Percentiles rank a stretch among this genome's conserved stretches.
Conservation (phyloP, 2,797 vertebrate species). For the Euthynnus affinis region DNA sequence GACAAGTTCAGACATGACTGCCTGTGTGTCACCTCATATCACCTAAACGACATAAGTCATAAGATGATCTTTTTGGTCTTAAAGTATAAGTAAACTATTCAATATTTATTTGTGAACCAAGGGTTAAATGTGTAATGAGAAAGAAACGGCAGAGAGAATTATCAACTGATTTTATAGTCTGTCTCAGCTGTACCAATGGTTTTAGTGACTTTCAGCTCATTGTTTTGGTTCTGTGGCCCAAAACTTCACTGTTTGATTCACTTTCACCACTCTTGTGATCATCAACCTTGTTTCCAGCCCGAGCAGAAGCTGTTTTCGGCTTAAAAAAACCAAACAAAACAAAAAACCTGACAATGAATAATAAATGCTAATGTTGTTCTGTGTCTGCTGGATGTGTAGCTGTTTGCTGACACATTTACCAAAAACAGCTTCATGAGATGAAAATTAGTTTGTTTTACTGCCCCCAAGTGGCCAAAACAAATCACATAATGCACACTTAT, state of each 20-base stretch:
- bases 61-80: neutral
- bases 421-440: neutral
- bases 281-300: no score
- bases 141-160: neutral
- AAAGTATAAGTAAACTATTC: neutral
- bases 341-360: no score
- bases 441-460: neutral
- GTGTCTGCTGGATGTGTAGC: no score
- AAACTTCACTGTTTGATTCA: neutral
- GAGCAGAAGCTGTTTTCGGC: no score
- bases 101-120: neutral
- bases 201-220: neutral
- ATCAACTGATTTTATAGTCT: neutral
- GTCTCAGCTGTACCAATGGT: neutral
- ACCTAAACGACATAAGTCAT: neutral
- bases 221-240: neutral
- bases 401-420: no score
- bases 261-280: no score
- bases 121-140: neutral
- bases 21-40: neutral
- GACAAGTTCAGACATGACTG: neutral
- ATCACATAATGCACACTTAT: neutral
- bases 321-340: no score
- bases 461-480: neutral
- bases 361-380: neutral